Base-by-base conservation (phyloP, 2,113 vertebrate species). In the Pachypanchax playfairii region DNA sequence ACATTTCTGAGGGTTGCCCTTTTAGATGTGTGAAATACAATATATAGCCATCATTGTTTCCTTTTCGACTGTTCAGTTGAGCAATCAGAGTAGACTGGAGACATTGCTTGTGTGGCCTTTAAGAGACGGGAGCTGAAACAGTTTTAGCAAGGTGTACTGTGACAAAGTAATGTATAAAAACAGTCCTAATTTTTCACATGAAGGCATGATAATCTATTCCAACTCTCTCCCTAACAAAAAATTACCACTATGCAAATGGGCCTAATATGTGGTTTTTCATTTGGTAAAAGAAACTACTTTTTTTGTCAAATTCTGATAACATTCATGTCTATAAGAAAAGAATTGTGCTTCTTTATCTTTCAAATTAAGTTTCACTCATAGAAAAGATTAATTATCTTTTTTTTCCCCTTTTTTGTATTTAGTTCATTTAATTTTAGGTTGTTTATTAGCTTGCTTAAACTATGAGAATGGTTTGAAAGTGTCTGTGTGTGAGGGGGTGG, bases 381-480 rank as follows among this genome's bases (percentile, higher is more conserved):
- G 41, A 61, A 44, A 13, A 57, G 8, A 65, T 20, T 17, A 39
- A 64, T 28, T 21, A 26, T 33, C 29, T 50, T 64, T 67, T 48
- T 24, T 51, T 6, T 33, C 20, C 39, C 60, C 42, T n/a, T n/a
- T n/a, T n/a, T n/a, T n/a, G n/a, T n/a, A n/a, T n/a, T n/a, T n/a
- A n/a, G n/a, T n/a, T n/a, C 55, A 3, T 74, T 68, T 33, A 22
- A 49, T 67, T 68, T 67, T 10, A 29, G 17, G 20, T 60, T 60
- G 31, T 64, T 71, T 58, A 48, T 26, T 39, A 14, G 18, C 21
- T 70, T 77, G 53, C 42, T 69, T 80, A 64, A 61, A 73, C 60
- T 63, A 66, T 48, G 49, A 42, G 47, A 44, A 44, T 21, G n/a
- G 11, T 28, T 26, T 20, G 6, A 15, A 22, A 25, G 22, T 48